Conservation (phyloP, 2,888 invertebrate species). For the Drosophila hawaiiensis region DNA sequence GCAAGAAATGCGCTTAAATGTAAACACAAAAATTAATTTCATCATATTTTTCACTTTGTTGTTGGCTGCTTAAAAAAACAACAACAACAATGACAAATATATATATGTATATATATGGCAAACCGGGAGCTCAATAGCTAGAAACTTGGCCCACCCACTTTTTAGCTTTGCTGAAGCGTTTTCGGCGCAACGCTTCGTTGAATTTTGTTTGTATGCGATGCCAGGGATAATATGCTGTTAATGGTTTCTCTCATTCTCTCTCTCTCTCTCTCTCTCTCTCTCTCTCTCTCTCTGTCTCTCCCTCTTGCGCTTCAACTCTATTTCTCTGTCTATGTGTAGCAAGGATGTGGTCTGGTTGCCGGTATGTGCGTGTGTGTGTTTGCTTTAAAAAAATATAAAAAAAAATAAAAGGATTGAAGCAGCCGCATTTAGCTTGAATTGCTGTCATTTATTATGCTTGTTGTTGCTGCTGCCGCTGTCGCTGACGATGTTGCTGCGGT, state of each 20-base stretch:
- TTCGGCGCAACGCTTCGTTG: conserved; percentile 69
- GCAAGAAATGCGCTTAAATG: conserved; percentile 57
- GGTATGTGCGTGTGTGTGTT: conserved; percentile 9
- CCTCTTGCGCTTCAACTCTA: background rate
- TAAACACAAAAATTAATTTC: conserved; percentile 79
- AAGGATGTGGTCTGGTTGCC: conserved; percentile 36
- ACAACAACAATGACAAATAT: conserved; percentile 17
- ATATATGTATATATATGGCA: background rate
- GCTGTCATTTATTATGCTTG: conserved; percentile 77
- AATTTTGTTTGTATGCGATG: conserved; percentile 68
- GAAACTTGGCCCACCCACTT: conserved; percentile 23
- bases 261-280: background rate
- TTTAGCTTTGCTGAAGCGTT: conserved; percentile 38
- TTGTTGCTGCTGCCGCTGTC: conserved; percentile 49
- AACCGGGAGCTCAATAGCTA: conserved; percentile 35
- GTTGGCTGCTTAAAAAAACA: conserved; percentile 38
- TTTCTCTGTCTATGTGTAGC: conserved; percentile 20
- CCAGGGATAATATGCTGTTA: conserved; percentile 79
- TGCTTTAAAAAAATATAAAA: background rate
- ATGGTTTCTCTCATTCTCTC: conserved; percentile 54
- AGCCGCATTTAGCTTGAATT: conserved; percentile 78
- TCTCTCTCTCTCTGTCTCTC: background rate
- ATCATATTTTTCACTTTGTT: conserved; percentile 78
- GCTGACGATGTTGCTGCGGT: conserved; percentile 40
- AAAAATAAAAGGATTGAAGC: conserved; percentile 69